Evolutionary conservation across 2,888 invertebrate species (phyloP).

Genomic region (Athripsodes cinereus): DNA sequence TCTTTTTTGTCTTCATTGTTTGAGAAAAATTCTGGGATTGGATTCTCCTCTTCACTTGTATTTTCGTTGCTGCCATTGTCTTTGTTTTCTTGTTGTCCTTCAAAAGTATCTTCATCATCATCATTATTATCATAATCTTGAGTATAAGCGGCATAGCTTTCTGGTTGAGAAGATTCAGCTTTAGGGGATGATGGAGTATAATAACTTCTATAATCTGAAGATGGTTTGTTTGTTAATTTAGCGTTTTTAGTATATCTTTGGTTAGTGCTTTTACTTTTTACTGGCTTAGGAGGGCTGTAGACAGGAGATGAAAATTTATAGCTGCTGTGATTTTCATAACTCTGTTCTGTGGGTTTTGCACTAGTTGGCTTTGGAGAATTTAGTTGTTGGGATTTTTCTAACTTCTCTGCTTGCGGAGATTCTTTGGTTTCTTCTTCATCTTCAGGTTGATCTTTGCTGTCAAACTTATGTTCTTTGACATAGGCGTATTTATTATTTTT

Average conservation of each 20-base stretch:
- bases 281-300: conserved; percentile 1
- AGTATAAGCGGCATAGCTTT: conserved; percentile 34
- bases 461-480: conserved; percentile 57
- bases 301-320: not conserved
- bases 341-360: not conserved
- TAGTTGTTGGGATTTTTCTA: conserved; percentile 14
- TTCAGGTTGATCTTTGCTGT: conserved; percentile 53
- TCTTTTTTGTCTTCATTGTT: conserved; percentile 56
- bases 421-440: conserved; percentile 39
- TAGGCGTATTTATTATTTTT: conserved; percentile 65
- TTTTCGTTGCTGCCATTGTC: conserved; percentile 12
- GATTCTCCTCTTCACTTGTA: conserved; percentile 22
- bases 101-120: conserved; percentile 18
- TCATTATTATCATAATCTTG: conserved; percentile 13
- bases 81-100: conserved; percentile 16
- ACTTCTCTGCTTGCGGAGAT: conserved; percentile 31
- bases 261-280: conserved; percentile 1
- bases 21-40: conserved; percentile 46
- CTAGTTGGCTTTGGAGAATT: conserved; percentile 1
- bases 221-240: not conserved
- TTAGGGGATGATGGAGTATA: conserved; percentile 15
- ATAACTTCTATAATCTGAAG: conserved; percentile 17
- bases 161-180: conserved; percentile 32
- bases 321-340: not conserved
- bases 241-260: not conserved